Conservation (phyloP, 2,888 invertebrate genomes). For the Pseudococcus longispinus region DNA sequence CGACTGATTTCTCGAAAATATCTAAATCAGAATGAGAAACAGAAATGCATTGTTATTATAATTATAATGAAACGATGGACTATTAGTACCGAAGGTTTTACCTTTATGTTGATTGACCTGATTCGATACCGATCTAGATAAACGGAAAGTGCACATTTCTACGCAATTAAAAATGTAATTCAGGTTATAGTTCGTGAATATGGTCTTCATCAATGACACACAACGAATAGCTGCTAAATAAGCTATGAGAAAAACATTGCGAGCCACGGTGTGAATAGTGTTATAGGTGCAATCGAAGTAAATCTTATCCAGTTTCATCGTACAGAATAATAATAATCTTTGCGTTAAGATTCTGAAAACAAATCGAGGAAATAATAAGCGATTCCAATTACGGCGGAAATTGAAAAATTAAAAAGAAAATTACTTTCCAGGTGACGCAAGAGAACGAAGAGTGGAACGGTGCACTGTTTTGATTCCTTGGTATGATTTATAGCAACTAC, state of each 20-base stretch:
- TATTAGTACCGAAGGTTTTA: neutral
- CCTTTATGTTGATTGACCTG: neutral
- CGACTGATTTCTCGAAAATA: neutral
- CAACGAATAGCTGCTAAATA: slow-evolving; percentile 21
- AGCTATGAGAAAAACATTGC: slow-evolving; percentile 33
- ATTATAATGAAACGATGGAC: too few species aligned
- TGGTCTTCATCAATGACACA: neutral
- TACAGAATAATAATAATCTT: slow-evolving; percentile 12
- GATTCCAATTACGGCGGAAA: neutral
- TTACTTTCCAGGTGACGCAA: slow-evolving; percentile 44
- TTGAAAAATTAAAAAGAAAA: neutral
- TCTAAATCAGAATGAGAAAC: neutral
- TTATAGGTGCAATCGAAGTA: slow-evolving; percentile 44
- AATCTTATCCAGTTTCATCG: slow-evolving; percentile 17
- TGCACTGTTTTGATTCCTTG: slow-evolving; percentile 20
- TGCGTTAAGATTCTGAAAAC: slow-evolving; percentile 14
- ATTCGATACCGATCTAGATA: neutral
- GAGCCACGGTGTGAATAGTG: neutral
- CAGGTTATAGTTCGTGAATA: slow-evolving; percentile 28
- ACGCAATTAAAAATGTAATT: slow-evolving; percentile 30
- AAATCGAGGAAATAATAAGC: neutral
- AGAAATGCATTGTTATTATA: neutral
- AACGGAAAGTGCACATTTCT: neutral
- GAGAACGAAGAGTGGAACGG: neutral
- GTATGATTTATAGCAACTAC: slow-evolving; percentile 19